Evolutionary conservation across 2,888 invertebrate genomes (phyloP).

Genomic region (Phengaris arion): DNA sequence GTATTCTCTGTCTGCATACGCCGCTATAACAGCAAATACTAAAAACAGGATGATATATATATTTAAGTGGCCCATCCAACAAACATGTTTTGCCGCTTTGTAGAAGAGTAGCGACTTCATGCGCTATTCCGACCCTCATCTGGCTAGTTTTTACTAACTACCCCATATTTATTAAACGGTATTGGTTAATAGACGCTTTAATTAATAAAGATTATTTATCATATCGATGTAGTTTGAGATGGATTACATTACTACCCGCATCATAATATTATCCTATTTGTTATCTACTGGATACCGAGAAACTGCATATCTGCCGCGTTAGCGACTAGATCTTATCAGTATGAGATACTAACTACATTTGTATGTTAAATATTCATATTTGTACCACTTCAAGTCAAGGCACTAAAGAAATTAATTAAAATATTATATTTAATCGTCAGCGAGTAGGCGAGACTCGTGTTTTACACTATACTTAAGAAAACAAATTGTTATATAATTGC

Average conservation of each 20-base stretch:
- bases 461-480: neutral
- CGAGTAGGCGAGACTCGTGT: constrained; percentile 2
- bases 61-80: too few species aligned
- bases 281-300: constrained; percentile 15
- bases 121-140: too few species aligned
- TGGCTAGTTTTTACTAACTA: too few species aligned
- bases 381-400: constrained; percentile 15
- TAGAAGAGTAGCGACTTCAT: too few species aligned
- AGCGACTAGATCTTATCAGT: constrained; percentile 16
- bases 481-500: neutral
- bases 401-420: constrained; percentile 13
- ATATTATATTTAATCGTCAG: constrained; percentile 10
- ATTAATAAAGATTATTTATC: neutral
- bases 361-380: constrained; percentile 17
- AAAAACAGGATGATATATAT: too few species aligned
- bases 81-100: too few species aligned
- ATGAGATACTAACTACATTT: constrained; percentile 19
- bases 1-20: too few species aligned
- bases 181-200: neutral
- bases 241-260: constrained; percentile 9
- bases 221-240: constrained; percentile 9
- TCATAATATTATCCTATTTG: constrained; percentile 20
- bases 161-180: too few species aligned
- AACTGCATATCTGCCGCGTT: constrained; percentile 20
- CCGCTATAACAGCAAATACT: too few species aligned